Percentiles rank a stretch among this genome's conserved stretches.
Conservation (phyloP, 2,888 invertebrate genomes). For the Agrenia bidenticulata region DNA sequence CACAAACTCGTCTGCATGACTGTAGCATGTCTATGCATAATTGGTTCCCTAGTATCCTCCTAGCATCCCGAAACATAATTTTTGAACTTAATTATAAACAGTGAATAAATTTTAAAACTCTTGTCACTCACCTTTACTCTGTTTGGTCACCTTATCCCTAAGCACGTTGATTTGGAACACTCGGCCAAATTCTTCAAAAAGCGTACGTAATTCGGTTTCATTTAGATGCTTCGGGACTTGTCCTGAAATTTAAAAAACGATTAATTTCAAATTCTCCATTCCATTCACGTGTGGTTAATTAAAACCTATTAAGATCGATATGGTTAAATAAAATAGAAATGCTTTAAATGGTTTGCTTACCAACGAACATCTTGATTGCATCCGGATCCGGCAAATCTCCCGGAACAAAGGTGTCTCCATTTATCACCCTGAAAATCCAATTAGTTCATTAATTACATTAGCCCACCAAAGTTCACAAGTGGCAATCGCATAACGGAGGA, state of each 20-base stretch:
- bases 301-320: no score
- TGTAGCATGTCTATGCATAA: no score
- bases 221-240: conserved; percentile 97
- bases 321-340: neutral
- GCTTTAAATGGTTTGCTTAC: no score
- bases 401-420: conserved; percentile 51
- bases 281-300: no score
- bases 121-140: conserved; percentile 96
- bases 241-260: no score
- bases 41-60: no score
- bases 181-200: conserved; percentile 97
- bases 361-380: conserved; percentile 99
- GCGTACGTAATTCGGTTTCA: conserved; percentile 89
- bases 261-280: conserved; percentile 96
- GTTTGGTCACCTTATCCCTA: conserved; percentile 92
- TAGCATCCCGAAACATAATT: no score
- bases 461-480: conserved; percentile 8
- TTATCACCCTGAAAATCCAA: conserved; percentile 53
- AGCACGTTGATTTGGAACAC: conserved; percentile 98
- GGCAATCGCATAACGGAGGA: conserved; percentile 9
- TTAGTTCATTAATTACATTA: conserved; percentile 43
- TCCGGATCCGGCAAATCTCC: conserved; percentile 79
- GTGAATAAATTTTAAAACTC: conserved; percentile 6
- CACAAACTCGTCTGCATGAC: no score
- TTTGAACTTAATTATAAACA: neutral